These are phyloP conservation scores for Zaprionus lachaisei DNA, from an alignment of 1,140 invertebrate species.

Conservation along the genomic window DNA sequence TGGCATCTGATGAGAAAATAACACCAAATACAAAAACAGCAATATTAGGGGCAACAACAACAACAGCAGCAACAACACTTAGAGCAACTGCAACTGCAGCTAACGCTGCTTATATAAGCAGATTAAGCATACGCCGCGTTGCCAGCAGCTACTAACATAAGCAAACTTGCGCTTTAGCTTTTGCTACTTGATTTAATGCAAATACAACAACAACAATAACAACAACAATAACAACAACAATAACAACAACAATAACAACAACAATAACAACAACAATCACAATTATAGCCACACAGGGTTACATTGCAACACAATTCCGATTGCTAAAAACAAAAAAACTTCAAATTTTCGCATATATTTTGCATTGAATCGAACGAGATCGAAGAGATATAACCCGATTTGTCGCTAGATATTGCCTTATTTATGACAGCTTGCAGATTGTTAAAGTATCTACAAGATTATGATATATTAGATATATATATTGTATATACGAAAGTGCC, in stretches of 20 bases:
- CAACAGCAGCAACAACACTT: slow-evolving; percentile 1
- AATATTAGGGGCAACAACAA: not conserved
- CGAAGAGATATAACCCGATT: not conserved
- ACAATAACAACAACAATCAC: not conserved
- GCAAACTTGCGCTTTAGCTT: slow-evolving; percentile 17
- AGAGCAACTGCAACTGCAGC: not conserved
- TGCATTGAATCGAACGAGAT: not conserved
- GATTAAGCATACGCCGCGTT: slow-evolving; percentile 15
- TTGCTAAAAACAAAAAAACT: not conserved
- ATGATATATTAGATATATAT: no score
- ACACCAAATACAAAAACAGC: slow-evolving; percentile 17
- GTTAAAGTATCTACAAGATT: not conserved
- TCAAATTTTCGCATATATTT: not conserved
- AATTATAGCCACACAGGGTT: slow-evolving; percentile 10
- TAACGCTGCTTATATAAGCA: slow-evolving; percentile 4
- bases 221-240: not conserved
- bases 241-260: slow-evolving; percentile 9
- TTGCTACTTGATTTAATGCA: slow-evolving; percentile 28
- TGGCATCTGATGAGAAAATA: slow-evolving; percentile 57
- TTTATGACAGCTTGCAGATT: not conserved
- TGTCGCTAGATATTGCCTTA: not conserved
- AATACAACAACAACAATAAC: slow-evolving; percentile 17
- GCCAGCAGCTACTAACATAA: slow-evolving; percentile 9
- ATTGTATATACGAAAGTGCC: not conserved
- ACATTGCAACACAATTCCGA: slow-evolving; percentile 8